Evolutionary conservation across 1,140 invertebrate genomes (phyloP), one percentile per base, ranked within the genome.

Genomic region (Eriocheir sinensis): DNA sequence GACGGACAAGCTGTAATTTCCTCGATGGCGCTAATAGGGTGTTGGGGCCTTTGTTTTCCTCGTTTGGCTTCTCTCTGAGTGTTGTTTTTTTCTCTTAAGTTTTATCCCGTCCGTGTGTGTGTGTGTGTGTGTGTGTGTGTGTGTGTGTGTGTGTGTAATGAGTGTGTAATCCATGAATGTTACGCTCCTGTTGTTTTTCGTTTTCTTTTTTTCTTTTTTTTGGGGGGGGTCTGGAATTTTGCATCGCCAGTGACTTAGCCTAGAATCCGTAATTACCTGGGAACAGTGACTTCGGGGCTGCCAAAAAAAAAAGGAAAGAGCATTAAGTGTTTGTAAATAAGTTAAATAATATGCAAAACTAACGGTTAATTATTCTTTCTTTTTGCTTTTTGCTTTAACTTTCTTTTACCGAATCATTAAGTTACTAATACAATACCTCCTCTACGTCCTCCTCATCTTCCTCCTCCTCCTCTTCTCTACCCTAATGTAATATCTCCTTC

Each of bases 1-100:
- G 60, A 72, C 21, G 60, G 60, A 72, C 60, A 72, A 72, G 60
- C 60, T 72, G n/a, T 72, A 72, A 72, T 72, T 72, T 72, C n/a
- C 60, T 72, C 60, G 27, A 72, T 72, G n/a, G 27, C 27, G 21
- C 60, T 72, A n/a, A 72, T 72, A 72, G 60, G 60, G 60, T 72
- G 60, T 72, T 27, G 3, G 21, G 27, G 60, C 60, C 60, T n/a
- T 72, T 27, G n/a, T n/a, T 12, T 72, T 72, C 21, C n/a, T 72
- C n/a, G 4, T 15, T 48, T 15, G 4, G 4, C n/a, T 21, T 53
- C 48, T 53, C 48, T 53, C 48, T 72, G 21, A n/a, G n/a, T n/a
- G n/a, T n/a, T n/a, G n/a, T n/a, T n/a, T n/a, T n/a, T n/a, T n/a
- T n/a, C n/a, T n/a, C n/a, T n/a, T n/a, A n/a, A n/a, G n/a, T n/a